Conservation (phyloP, 2,888 invertebrate species). For the Rutpela maculata region DNA sequence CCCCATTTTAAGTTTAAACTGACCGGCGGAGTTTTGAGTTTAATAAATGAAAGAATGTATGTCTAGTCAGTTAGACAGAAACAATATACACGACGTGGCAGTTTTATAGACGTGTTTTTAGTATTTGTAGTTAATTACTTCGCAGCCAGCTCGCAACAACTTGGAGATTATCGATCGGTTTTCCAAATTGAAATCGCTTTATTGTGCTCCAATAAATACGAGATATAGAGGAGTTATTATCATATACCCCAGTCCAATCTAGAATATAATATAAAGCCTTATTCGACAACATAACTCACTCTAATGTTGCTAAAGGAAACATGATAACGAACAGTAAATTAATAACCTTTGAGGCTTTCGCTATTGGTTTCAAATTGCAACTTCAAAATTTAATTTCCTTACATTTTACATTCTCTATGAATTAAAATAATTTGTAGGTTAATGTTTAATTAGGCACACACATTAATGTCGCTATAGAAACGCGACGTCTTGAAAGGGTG, state of each 20-base stretch:
- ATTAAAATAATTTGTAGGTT: constrained; percentile 46
- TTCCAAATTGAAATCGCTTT: constrained; percentile 67
- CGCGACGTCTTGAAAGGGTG: constrained; percentile 7
- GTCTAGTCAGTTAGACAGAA: constrained; percentile 42
- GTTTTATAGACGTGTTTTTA: constrained; percentile 59
- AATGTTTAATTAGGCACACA: constrained; percentile 41
- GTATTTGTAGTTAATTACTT: constrained; percentile 65
- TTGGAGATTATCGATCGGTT: constrained; percentile 64
- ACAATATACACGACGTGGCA: constrained; percentile 41
- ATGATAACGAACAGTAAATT: constrained; percentile 60
- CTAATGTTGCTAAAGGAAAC: constrained; percentile 70
- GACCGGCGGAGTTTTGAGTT: constrained; percentile 36
- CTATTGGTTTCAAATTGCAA: constrained; percentile 50
- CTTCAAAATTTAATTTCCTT: constrained; percentile 47
- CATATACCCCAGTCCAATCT: constrained; percentile 60
- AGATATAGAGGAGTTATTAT: constrained; percentile 63
- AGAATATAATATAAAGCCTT: constrained; percentile 58
- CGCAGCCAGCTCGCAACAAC: constrained; percentile 58
- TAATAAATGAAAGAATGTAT: constrained; percentile 41
- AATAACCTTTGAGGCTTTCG: constrained; percentile 52
- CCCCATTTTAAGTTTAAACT: constrained; percentile 39
- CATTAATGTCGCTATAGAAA: constrained; percentile 25
- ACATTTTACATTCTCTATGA: constrained; percentile 43
- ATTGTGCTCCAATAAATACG: constrained; percentile 67
- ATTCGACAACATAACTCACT: constrained; percentile 59